A percentile compares a stretch with the other conserved stretches of the same genome.
Conservation (phyloP, 2,113 vertebrate genomes). For the Prionailurus viverrinus region DNA sequence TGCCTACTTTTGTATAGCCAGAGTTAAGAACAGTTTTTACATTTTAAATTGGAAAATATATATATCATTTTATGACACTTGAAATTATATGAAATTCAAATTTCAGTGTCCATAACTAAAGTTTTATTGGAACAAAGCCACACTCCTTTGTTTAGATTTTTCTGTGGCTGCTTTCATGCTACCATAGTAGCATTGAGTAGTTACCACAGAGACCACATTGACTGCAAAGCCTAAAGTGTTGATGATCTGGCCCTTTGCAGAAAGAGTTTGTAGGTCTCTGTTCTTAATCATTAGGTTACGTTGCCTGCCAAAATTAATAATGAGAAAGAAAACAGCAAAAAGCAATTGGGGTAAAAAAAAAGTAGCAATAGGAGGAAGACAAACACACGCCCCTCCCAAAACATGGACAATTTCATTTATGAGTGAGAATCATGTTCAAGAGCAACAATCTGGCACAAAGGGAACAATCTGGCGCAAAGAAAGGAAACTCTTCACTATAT, state of each 20-base stretch:
- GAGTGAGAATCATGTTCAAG: background rate
- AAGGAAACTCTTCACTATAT: background rate
- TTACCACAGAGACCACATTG: background rate
- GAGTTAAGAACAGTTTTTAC: background rate
- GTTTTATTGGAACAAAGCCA: background rate
- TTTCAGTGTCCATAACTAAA: background rate
- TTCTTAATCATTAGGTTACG: background rate
- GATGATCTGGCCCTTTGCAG: background rate
- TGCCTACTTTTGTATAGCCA: background rate
- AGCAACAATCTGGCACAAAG: background rate
- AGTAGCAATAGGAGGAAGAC: background rate
- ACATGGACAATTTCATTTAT: background rate
- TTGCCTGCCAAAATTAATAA: background rate
- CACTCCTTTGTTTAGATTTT: background rate
- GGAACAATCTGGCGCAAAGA: background rate
- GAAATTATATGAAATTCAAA: slow-evolving; percentile 32
- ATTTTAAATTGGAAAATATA: background rate
- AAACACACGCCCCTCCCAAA: background rate
- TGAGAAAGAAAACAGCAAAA: background rate
- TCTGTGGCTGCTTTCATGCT: background rate
- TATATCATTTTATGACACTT: background rate
- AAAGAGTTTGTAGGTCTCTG: background rate
- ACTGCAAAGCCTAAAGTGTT: background rate
- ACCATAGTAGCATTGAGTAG: background rate
- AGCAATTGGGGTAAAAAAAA: background rate